phyloP scores from a whole-genome alignment of 2,888 invertebrate species.

The Biston betularia region DNA sequence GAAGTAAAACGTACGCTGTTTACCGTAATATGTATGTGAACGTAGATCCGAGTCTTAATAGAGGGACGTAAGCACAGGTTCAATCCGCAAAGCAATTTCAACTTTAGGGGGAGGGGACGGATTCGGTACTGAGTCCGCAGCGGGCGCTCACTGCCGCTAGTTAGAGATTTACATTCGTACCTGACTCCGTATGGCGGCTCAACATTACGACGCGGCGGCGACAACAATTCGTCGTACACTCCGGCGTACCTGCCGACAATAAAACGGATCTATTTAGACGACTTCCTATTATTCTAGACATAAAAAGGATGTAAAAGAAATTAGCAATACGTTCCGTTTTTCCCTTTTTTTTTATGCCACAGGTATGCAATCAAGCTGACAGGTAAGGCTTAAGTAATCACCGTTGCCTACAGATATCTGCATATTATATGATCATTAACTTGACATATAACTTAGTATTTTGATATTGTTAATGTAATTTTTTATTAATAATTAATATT shows the following conservation, averaged over 20 bases:
- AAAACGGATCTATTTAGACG: neutral
- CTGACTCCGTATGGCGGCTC: conserved; percentile 84
- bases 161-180: conserved; percentile 83
- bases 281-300: neutral
- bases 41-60: conserved; percentile 27
- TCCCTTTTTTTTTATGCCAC: too few species aligned
- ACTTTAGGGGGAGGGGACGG: conserved; percentile 58
- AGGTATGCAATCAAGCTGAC: too few species aligned
- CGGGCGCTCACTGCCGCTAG: conserved; percentile 70
- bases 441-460: too few species aligned
- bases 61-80: conserved; percentile 54
- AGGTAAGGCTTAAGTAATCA: too few species aligned
- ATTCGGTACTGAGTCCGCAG: conserved; percentile 56
- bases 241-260: conserved; percentile 70
- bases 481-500: too few species aligned
- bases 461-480: too few species aligned
- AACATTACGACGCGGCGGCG: conserved; percentile 80
- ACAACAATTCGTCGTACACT: conserved; percentile 82
- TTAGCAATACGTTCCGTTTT: too few species aligned
- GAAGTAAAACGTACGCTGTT: conserved; percentile 16
- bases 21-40: conserved; percentile 21
- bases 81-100: conserved; percentile 76
- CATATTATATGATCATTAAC: too few species aligned
- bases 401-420: too few species aligned
- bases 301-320: too few species aligned